A percentile compares a stretch with the other conserved stretches of the same genome.
phyloP scores from a whole-genome alignment of 2,113 vertebrate genomes.

The Prolemur simus region DNA sequence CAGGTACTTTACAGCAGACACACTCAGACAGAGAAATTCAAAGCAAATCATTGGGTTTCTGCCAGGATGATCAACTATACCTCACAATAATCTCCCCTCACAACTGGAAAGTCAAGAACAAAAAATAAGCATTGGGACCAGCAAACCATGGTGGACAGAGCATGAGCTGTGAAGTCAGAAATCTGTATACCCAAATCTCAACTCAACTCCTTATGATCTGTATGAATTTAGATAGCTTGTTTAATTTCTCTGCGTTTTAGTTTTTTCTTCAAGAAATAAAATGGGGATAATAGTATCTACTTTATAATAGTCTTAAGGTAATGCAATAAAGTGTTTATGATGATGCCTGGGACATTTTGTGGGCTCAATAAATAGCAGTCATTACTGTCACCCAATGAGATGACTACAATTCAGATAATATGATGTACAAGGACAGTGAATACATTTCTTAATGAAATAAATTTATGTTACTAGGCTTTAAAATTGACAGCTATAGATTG shows the following conservation, averaged over 20 bases:
- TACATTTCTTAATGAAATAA: constrained; percentile 53
- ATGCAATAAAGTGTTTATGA: constrained; percentile 30
- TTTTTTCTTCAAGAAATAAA: constrained; percentile 47
- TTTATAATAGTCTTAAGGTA: constrained; percentile 44
- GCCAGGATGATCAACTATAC: constrained; percentile 50
- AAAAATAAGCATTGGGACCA: constrained; percentile 6
- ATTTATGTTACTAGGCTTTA: constrained; percentile 45
- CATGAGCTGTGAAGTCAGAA: background rate
- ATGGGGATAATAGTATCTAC: background rate
- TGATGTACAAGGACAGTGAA: background rate
- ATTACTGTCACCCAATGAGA: constrained; percentile 40
- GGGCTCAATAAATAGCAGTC: constrained; percentile 40
- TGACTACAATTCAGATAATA: constrained; percentile 31
- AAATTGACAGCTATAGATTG: constrained; percentile 43
- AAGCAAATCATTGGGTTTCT: constrained; percentile 57
- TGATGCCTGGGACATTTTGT: constrained; percentile 4
- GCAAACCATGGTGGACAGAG: background rate
- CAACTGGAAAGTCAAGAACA: constrained; percentile 36
- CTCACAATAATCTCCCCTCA: constrained; percentile 48
- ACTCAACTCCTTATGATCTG: background rate
- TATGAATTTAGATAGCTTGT: constrained; percentile 2
- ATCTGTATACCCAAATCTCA: constrained; percentile 21
- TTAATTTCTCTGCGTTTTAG: background rate
- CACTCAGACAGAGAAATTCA: constrained; percentile 44
- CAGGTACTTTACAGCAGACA: constrained; percentile 57